Conservation (phyloP, 2,797 vertebrate species). For the Chiroxiphia lanceolata region DNA sequence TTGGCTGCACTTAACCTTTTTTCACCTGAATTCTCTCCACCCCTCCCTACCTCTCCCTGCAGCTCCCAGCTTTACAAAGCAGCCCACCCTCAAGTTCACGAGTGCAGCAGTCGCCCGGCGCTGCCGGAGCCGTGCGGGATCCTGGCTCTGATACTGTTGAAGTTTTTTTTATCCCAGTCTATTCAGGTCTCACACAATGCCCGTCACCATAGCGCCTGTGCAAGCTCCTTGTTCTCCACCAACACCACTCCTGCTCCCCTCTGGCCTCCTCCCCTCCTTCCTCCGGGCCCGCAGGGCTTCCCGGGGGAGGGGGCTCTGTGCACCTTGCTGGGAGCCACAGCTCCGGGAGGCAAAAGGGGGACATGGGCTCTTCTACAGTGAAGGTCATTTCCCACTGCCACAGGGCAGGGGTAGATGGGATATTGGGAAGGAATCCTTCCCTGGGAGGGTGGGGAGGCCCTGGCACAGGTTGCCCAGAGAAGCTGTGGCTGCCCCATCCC, state of each 20-base stretch:
- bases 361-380: background rate
- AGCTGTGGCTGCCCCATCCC: background rate
- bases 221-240: constrained; percentile 4
- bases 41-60: background rate
- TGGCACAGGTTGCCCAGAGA: background rate
- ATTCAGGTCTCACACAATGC: constrained; percentile 43
- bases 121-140: background rate
- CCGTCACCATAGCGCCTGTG: constrained; percentile 38
- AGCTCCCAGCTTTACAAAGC: background rate
- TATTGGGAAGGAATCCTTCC: background rate
- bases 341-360: background rate
- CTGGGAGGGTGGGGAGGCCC: background rate
- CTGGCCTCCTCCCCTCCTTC: background rate
- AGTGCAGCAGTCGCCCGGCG: background rate
- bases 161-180: background rate
- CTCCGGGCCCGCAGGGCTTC: fast-evolving
- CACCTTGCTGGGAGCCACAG: background rate
- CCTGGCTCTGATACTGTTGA: constrained; percentile 31
- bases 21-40: constrained; percentile 48
- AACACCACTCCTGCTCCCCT: background rate
- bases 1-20: constrained; percentile 64
- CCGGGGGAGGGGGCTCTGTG: background rate
- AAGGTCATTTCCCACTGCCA: background rate
- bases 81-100: constrained; percentile 33
- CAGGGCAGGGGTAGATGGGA: background rate